These are phyloP conservation scores for Halocaridina rubra DNA, from an alignment of 2,888 invertebrate species.

Conservation along the genomic window DNA sequence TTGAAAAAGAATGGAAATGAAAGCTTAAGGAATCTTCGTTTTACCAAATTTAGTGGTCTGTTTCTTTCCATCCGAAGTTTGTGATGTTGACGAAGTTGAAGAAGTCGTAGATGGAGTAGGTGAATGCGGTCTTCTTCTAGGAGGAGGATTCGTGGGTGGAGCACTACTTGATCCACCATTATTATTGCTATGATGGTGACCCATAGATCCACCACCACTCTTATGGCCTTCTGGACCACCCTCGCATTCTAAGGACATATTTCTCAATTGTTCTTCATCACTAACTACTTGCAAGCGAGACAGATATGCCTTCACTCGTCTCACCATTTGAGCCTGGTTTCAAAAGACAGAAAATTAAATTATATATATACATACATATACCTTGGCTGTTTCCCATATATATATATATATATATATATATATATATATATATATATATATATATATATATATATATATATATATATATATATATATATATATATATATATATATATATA, in stretches of 20 bases:
- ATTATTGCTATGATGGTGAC: conserved; percentile 64
- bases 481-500: too few relatives aligned
- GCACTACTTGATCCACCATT: conserved; percentile 37
- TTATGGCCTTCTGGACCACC: conserved; percentile 67
- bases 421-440: too few relatives aligned
- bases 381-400: too few relatives aligned
- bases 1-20: background rate
- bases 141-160: conserved; percentile 58
- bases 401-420: too few relatives aligned
- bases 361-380: too few relatives aligned
- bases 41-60: conserved; percentile 64
- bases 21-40: background rate
- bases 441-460: too few relatives aligned
- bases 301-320: conserved; percentile 95
- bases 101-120: conserved; percentile 93
- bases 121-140: conserved; percentile 81
- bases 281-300: conserved; percentile 91
- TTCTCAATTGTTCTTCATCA: conserved; percentile 90
- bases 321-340: conserved; percentile 95
- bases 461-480: too few relatives aligned
- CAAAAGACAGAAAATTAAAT: background rate
- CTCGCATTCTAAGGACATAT: conserved; percentile 91
- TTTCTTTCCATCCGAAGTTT: conserved; percentile 66
- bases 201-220: background rate
- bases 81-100: conserved; percentile 89